Base-by-base conservation (phyloP, 2,888 invertebrate genomes). In the Perithous albicinctus region DNA sequence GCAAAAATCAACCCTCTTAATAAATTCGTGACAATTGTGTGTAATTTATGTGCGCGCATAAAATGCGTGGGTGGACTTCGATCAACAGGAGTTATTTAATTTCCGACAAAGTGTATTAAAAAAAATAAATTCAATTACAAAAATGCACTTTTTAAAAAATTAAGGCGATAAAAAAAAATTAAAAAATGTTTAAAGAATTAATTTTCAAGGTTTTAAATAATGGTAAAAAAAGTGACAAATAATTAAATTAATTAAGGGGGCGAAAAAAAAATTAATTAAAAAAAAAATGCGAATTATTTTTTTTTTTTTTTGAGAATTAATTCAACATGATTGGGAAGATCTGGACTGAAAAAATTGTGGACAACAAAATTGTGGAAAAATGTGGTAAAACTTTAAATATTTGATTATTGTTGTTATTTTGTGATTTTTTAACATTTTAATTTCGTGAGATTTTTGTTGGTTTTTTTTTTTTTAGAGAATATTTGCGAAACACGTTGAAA, bases 31-130 rank as follows among this genome's bases (percentile, higher is more conserved):
- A 38, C 51, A 23, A 26, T 54, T 38, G 38, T 20, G 5, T 15
- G 38, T 69, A 38, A 69, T 51, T 67, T 35, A 67, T 12, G 46
- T 66, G 48, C 48, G 66, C 32, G 46, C 2, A 15, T 18, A 67
- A 32, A 35, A 48, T 67, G 48, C 48, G 67, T 67, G 35, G 35
- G 48, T 35, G 67, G 48, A 12, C 18, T 35, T 67, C 35, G 67
- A 48, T 67, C 67, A 67, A 67, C 67, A 67, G 67, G 67, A 26
- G 48, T 35, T 48, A 35, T 20, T 10, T 8, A 4, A 35, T 48
- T 23, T 6, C 35, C 23, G 32, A 20, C 20, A 51, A 12, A 7
- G 20, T 18, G 63, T 12, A n/a, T n/a, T n/a, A n/a, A n/a, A n/a
- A n/a, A n/a, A n/a, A n/a, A n/a, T n/a, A n/a, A n/a, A n/a, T n/a